Conservation (phyloP, 2,113 vertebrate species). For the human region GRCh38 chr11:39619501-39620000, state of each 20-base stretch:
- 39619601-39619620: slow-evolving; percentile 9
- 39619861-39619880: background rate
- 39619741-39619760: background rate
- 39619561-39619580: background rate
- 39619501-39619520: background rate
- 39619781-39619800: background rate
- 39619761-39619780: background rate
- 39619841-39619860: background rate
- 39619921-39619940: background rate
- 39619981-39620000: slow-evolving; percentile 37
- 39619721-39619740: background rate
- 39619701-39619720: slow-evolving; percentile 11
- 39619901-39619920: background rate
- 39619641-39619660: background rate
- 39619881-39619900: background rate
- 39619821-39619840: background rate
- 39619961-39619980: background rate
- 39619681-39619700: background rate
- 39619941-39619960: background rate
- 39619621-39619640: background rate
- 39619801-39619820: background rate
- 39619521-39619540: background rate
- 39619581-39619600: background rate
- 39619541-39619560: background rate
- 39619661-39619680: background rate